Evolutionary conservation across 2,113 vertebrate genomes (phyloP), one percentile per base, ranked within the genome.

Genomic region (Scomber japonicus): DNA sequence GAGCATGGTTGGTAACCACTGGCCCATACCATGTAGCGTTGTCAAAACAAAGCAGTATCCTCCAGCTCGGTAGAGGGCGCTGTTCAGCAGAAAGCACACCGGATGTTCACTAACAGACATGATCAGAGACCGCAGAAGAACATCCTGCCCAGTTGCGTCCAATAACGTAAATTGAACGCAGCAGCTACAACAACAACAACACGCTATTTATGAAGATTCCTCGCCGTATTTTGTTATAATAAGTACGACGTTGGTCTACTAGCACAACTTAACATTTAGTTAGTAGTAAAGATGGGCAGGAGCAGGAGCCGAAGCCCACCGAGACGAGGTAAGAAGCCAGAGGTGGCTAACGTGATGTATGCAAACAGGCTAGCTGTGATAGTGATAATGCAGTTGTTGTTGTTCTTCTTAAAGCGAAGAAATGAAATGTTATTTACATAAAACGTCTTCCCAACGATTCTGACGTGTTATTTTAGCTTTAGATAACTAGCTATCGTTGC

Each of bases 281-380:
- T 1, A 2, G 7, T 50, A 5, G 0, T 2, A 4, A 63, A 15
- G 24, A 96, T 95, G 95, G 95, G 89, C 15, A 63, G 94, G 50
- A 96, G 95, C 75, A 89, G 93, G 75, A 96, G 95, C 49, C 80
- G 95, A 53, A 84, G 85, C 40, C 95, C 95, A 3, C 90, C 90
- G 3, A 93, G 94, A 81, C 87, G 95, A 92, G 95, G 95, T 96
- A 71, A 89, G 86, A 59, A 75, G n/a, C 1, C 16, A 2, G 0
- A 45, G 10, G 12, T 14, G 12, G 69, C 50, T 74, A 53, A 73
- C 24, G 54, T 16, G 7, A 5, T 62, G 72, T 10, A 3, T n/a
- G 35, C 9, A 7, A 9, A 7, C 6, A 40, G 8, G 0, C 14
- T 17, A 62, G 56, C 31, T 54, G 1, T 59, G 5, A 5, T 0